phyloP scores from a whole-genome alignment of 2,797 vertebrate genomes.

The Saxicola maurus region DNA sequence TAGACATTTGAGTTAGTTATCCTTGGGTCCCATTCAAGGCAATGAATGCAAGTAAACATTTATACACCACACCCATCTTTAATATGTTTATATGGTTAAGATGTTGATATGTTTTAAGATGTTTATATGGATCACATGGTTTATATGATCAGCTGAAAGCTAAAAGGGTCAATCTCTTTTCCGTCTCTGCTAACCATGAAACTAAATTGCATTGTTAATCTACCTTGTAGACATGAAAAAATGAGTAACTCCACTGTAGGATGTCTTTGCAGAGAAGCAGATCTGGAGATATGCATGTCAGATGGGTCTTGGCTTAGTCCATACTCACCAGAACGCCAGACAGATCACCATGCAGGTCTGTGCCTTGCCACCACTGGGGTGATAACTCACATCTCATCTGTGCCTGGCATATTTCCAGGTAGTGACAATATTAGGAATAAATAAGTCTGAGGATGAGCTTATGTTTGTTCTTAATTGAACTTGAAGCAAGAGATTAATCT shows the following conservation, averaged over 20 bases:
- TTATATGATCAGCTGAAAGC: not conserved
- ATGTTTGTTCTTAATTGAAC: not conserved
- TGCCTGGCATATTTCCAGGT: not conserved
- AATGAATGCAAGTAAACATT: not conserved
- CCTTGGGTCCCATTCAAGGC: not conserved
- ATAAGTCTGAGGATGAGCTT: not conserved
- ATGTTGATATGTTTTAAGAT: not conserved
- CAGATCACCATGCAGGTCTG: not conserved
- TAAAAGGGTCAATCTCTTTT: not conserved
- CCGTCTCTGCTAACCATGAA: not conserved
- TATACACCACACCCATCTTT: not conserved
- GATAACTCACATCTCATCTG: not conserved
- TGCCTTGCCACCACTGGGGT: accelerated
- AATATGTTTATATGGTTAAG: not conserved
- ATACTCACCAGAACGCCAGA: accelerated
- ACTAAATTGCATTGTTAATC: not conserved
- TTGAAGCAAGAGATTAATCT: not conserved
- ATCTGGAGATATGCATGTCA: not conserved
- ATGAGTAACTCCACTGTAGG: not conserved
- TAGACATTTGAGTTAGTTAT: not conserved
- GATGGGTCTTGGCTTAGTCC: not conserved
- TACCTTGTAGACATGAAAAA: not conserved
- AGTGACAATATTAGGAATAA: not conserved
- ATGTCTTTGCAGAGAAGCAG: not conserved
- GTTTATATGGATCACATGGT: not conserved